Percentiles rank a stretch among this genome's conserved stretches.
phyloP scores from a whole-genome alignment of 2,113 vertebrate species.

The Nothocercus julius region DNA sequence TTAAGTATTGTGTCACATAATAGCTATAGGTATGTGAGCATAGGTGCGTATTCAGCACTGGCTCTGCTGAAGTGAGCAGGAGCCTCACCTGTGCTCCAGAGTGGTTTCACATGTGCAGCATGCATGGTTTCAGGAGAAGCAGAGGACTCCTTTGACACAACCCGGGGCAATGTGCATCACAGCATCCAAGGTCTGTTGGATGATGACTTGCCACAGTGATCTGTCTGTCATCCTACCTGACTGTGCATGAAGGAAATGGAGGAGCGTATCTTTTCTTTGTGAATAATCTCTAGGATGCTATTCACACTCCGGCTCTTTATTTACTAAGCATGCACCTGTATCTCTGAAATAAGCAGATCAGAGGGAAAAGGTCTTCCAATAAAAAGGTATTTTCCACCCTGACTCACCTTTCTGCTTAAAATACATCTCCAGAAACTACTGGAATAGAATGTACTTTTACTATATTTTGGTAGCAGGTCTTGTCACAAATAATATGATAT shows the following conservation, averaged over 20 bases:
- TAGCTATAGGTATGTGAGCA: background rate
- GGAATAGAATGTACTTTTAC: background rate
- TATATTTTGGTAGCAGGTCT: background rate
- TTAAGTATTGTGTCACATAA: background rate
- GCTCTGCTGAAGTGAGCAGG: background rate
- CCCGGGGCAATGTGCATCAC: accelerated
- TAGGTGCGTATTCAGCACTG: background rate
- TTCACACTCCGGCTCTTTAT: background rate
- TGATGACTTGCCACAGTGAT: background rate
- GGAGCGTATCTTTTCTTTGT: background rate
- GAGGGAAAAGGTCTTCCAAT: background rate
- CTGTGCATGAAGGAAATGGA: background rate
- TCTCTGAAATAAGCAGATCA: background rate
- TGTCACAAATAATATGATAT: background rate
- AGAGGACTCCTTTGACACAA: background rate
- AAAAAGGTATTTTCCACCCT: background rate
- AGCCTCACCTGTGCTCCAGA: background rate
- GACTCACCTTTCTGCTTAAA: background rate
- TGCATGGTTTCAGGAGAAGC: background rate
- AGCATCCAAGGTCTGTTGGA: background rate
- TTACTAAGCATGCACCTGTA: background rate
- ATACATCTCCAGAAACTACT: background rate
- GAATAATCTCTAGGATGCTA: background rate
- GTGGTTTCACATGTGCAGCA: background rate
- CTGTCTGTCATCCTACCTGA: background rate